Base-by-base conservation (phyloP, 2,113 vertebrate species). In the Mastomys natalensis region DNA sequence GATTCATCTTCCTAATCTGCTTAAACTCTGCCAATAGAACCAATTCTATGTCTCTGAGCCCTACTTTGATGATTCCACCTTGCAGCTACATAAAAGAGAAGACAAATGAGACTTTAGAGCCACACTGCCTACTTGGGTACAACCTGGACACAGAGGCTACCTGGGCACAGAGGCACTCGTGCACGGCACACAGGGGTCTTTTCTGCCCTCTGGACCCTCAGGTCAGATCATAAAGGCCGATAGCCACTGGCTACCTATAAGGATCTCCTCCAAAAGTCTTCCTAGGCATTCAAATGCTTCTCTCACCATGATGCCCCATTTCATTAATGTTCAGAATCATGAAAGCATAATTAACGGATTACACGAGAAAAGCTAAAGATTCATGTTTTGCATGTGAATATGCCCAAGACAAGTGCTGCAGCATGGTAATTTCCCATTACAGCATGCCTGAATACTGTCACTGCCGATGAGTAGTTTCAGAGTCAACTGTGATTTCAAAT, bases 271-370 rank as follows among this genome's bases (percentile, higher is more conserved):
- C 88, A 80, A 76, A 91, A 72, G 45, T 24, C 77, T 93, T 53
- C 7, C 24, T 19, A 48, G 7, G 5, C 3, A 76, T 15, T 7
- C 70, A 45, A 86, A 29, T 7, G 73, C 37, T 31, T 95, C 34
- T 12, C 26, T 93, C 72, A 91, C 4, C 34, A 55, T 0, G 5
- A 66, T 64, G 34, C 24, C 40, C 34, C 16, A 72, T 82, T 73
- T 96, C 31, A 82, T 91, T 93, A 89, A 77, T 78, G 85, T 58
- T 77, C 29, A 24, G 86, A 82, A 86, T 92, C 78, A 66, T 40
- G 55, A 91, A 86, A 89, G 77, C 9, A 64, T 68, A 77, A 87
- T 91, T 43, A 55, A 16, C 8, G 90, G 37, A 80, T 34, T 81
- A 76, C 80, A 66, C 43, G 45, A 15, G 76, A 92, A 92, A 97